Evolutionary conservation across 2,113 vertebrate species (phyloP).

Genomic region (Oreotrochilus melanogaster): DNA sequence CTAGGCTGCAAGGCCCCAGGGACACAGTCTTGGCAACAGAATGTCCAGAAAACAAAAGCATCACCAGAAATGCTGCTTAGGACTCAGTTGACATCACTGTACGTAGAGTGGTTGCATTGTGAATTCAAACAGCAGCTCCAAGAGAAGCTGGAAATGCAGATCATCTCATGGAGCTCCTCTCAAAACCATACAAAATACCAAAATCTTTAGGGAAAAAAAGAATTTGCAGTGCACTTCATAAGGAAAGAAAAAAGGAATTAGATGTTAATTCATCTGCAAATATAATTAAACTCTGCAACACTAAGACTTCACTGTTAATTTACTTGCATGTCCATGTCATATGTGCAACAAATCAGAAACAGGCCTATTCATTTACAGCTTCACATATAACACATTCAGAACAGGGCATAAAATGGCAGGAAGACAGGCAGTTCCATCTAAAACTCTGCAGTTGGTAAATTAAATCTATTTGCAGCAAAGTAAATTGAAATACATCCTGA

Average conservation of each 20-base stretch:
- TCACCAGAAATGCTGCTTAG: too few relatives aligned
- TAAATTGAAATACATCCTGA: slow-evolving; percentile 67
- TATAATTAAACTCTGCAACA: slow-evolving; percentile 60
- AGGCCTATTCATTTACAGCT: slow-evolving; percentile 49
- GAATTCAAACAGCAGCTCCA: not conserved
- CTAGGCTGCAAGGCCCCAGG: not conserved
- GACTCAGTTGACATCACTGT: not conserved
- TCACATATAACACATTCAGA: slow-evolving; percentile 13
- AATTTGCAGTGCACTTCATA: not conserved
- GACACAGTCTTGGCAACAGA: not conserved
- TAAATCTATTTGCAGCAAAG: slow-evolving; percentile 71
- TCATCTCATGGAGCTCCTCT: not conserved
- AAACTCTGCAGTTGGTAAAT: slow-evolving; percentile 74
- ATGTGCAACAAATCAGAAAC: slow-evolving; percentile 49
- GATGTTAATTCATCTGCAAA: slow-evolving; percentile 61
- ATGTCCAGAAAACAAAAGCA: not conserved
- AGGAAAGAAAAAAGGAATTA: slow-evolving; percentile 8
- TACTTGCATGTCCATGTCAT: slow-evolving; percentile 18
- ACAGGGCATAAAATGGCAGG: slow-evolving; percentile 2
- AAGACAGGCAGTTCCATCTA: slow-evolving; percentile 43
- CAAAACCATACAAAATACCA: not conserved
- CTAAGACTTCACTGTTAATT: slow-evolving; percentile 59
- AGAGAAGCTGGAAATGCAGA: not conserved
- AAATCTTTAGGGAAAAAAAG: not conserved
- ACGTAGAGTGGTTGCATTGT: rapidly evolving